Evolutionary conservation across 2,888 invertebrate species (phyloP).

Genomic region (Phania funesta): DNA sequence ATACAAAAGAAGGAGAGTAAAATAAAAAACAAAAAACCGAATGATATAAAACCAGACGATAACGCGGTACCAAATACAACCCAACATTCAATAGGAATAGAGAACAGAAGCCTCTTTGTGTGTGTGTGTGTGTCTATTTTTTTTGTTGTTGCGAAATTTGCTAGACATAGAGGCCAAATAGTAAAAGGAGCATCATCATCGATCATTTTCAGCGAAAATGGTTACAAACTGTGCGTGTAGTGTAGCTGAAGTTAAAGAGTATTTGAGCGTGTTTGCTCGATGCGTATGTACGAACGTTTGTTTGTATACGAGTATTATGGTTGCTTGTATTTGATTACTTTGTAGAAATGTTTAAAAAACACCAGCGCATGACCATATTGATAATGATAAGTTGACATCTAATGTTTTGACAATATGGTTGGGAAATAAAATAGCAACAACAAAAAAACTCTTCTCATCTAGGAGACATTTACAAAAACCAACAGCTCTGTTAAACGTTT

Average conservation of each 20-base stretch:
- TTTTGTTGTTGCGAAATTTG: not conserved
- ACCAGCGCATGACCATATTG: conserved; percentile 68
- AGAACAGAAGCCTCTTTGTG: conserved; percentile 42
- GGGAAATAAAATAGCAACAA: conserved; percentile 46
- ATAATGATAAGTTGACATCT: conserved; percentile 68
- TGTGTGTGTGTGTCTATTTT: not conserved
- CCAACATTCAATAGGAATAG: conserved; percentile 35
- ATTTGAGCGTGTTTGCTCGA: conserved; percentile 8
- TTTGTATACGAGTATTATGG: conserved; percentile 2
- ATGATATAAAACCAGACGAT: conserved; percentile 44
- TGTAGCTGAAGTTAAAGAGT: conserved; percentile 34
- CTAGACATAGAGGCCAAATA: conserved; percentile 39
- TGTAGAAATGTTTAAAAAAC: conserved; percentile 63
- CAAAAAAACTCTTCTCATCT: conserved; percentile 2
- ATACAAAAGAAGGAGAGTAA: not conserved
- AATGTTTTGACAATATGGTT: conserved; percentile 67
- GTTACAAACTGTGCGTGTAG: conserved; percentile 59
- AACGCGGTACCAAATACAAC: conserved; percentile 56
- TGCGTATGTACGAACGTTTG: not conserved
- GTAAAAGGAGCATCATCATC: conserved; percentile 66
- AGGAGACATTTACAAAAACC: conserved; percentile 22
- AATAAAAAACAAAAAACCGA: conserved; percentile 8
- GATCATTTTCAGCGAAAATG: conserved; percentile 67
- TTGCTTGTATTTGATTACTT: conserved; percentile 59
- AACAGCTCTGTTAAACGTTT: conserved; percentile 65